Conservation (phyloP, 2,797 vertebrate species). For the Nyctalus aviator region DNA sequence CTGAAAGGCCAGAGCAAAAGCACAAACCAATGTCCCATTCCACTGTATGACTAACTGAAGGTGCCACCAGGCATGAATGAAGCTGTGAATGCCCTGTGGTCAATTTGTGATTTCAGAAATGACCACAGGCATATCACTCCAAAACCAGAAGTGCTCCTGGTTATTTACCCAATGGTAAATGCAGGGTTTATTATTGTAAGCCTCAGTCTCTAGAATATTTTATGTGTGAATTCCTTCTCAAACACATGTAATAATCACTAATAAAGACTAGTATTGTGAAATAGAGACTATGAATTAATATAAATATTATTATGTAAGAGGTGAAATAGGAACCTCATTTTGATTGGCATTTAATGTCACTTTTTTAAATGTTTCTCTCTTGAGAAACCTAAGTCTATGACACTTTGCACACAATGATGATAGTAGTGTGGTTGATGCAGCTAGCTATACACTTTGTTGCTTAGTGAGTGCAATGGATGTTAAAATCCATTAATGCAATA, state of each 20-base stretch:
- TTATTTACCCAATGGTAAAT: neutral
- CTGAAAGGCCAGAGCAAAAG: neutral
- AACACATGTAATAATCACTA: neutral
- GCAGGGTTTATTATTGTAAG: neutral
- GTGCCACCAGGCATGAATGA: neutral
- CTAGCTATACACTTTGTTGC: neutral
- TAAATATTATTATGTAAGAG: neutral
- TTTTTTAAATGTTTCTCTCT: slow-evolving; percentile 1
- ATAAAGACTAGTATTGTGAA: slow-evolving; percentile 2
- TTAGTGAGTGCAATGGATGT: neutral
- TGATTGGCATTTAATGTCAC: neutral
- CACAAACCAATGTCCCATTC: neutral
- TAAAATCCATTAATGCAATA: neutral
- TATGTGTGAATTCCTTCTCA: neutral
- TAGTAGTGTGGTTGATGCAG: neutral
- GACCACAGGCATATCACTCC: neutral
- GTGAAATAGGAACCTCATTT: neutral
- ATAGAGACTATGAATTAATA: neutral
- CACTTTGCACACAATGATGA: neutral
- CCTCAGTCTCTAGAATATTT: neutral
- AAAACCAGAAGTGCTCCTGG: neutral
- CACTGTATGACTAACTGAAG: neutral
- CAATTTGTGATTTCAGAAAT: neutral
- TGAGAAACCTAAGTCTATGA: neutral
- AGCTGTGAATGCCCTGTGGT: neutral